Base-by-base conservation (phyloP, 2,888 invertebrate species). In the Caradrina kadenii region DNA sequence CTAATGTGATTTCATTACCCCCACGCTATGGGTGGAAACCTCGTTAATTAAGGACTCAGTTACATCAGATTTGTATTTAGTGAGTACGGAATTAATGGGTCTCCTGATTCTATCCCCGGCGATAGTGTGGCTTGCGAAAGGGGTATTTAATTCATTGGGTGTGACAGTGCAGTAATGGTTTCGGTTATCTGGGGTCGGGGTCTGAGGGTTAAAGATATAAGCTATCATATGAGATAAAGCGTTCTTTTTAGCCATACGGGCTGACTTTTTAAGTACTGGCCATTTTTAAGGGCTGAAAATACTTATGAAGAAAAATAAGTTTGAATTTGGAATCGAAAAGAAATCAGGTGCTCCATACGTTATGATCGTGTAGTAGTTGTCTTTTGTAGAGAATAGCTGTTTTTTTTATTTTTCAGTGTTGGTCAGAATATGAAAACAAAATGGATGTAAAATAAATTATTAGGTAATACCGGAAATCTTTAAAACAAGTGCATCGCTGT, bases 1-100 rank as follows among this genome's bases (percentile, higher is more conserved):
- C 53, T 70, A 70, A 81, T 69, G 55, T 76, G 48, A 70, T 66
- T 76, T 66, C 76, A 82, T 73, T 82, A 79, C 52, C 63, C 39
- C 22, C 64, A 22, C n/a, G 58, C 35, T 26, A 49, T 48, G 58
- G 50, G 10, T 53, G 42, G 65, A 55, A 71, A 68, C 62, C 81
- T 58, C 59, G 69, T 78, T 81, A 78, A 82, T 75, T 69, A 75
- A 69, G 63, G 72, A 59, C 31, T 60, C 31, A 56, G 63, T 63
- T 48, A 60, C 72, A 81, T 74, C 61, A 66, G 74, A 72, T 72
- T 69, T 62, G 70, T 80, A 71, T 77, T 69, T 66, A 72, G 61
- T 54, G 69, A 69, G 58, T 58, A 19, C 35, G 55, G 39, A 65
- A 81, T 79, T 59, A 82, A 82, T 82, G 76, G 65, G 19, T 21